A percentile compares a stretch with the other conserved stretches of the same genome.
These are phyloP conservation scores for Ispidina picta DNA, from an alignment of 2,797 vertebrate species.

Conservation along the genomic window DNA sequence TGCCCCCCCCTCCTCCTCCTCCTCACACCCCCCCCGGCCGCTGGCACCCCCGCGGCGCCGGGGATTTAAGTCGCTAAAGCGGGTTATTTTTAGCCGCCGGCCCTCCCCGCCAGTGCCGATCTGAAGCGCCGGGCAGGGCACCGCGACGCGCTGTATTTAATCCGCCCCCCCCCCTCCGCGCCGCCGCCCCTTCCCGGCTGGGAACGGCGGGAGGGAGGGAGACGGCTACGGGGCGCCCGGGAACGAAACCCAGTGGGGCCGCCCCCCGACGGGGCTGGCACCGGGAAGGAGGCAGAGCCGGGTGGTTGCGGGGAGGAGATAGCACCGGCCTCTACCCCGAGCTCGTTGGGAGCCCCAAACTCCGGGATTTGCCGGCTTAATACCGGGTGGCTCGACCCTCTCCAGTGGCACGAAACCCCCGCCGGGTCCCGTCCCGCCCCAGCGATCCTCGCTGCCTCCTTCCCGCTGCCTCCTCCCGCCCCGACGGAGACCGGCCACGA, in stretches of 20 bases:
- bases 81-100: background rate
- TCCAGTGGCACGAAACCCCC: accelerated
- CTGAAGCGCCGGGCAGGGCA: background rate
- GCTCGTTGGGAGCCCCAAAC: background rate
- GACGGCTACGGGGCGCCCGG: background rate
- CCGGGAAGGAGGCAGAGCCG: background rate
- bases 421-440: background rate
- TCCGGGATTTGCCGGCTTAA: background rate
- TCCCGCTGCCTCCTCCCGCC: background rate
- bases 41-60: background rate
- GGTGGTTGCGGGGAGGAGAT: background rate
- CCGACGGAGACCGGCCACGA: background rate
- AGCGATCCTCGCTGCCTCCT: background rate
- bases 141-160: background rate
- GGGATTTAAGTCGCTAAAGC: background rate
- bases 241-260: background rate
- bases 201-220: background rate
- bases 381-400: accelerated
- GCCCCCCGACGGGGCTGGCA: background rate
- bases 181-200: background rate
- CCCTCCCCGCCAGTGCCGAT: background rate
- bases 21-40: too few relatives aligned
- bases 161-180: background rate
- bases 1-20: too few relatives aligned
- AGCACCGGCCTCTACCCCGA: background rate